Evolutionary conservation across 2,797 vertebrate genomes (phyloP).

Genomic region (Dicrostonyx torquatus): DNA sequence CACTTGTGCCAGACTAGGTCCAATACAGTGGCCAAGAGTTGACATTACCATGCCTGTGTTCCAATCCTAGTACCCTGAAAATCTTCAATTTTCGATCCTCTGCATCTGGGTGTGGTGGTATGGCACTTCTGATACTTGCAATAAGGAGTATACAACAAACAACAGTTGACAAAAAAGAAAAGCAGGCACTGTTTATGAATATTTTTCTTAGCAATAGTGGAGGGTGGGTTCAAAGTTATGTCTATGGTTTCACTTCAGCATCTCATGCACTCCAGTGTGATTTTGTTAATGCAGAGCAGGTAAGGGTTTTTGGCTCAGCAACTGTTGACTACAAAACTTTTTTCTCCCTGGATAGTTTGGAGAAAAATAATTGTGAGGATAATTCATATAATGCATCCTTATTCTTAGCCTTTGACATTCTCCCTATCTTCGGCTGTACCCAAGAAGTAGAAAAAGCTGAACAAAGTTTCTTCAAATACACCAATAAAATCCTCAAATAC

Average conservation of each 20-base stretch:
- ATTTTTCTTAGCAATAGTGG: neutral
- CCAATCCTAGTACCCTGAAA: neutral
- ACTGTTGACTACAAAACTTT: neutral
- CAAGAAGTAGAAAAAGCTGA: neutral
- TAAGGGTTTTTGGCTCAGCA: neutral
- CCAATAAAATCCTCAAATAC: neutral
- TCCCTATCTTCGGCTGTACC: neutral
- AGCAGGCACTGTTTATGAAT: neutral
- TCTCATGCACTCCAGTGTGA: neutral
- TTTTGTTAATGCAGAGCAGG: conserved; percentile 18
- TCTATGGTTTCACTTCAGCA: neutral
- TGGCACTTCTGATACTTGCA: neutral
- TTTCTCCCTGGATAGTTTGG: neutral
- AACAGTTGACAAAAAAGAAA: neutral
- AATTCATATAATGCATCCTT: neutral
- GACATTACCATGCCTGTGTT: too few relatives aligned
- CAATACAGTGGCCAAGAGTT: neutral
- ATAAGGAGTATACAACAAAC: neutral
- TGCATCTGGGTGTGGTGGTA: neutral
- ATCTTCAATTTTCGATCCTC: neutral
- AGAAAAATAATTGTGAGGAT: neutral
- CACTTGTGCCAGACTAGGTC: neutral
- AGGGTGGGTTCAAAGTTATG: neutral
- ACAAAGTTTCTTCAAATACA: neutral
- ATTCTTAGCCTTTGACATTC: neutral